Evolutionary conservation across 1,140 invertebrate genomes (phyloP), one percentile per base, ranked within the genome.

Genomic region (Meloidogyne hapla): DNA sequence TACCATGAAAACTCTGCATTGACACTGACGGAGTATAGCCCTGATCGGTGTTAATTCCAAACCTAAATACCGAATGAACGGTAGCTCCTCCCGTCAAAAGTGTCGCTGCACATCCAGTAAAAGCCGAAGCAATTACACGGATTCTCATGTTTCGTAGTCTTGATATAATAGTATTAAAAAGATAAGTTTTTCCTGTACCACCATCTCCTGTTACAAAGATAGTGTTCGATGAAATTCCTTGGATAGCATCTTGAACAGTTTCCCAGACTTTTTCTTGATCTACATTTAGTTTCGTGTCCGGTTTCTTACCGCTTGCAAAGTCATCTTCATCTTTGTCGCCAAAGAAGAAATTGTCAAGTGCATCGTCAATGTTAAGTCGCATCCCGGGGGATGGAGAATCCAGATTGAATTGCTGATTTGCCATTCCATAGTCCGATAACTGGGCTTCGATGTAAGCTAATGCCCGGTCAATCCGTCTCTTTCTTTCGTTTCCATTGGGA

Each of bases 1-100:
- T 28, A 9, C 66, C 66, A 18, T 68, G 66, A 38, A 68, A 68
- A 18, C 66, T 68, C 18, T 68, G 66, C 66, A 21, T 21, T 23
- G 62, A 1, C 21, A 63, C 25, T 63, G 62, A 23, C 8, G 62
- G 62, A 8, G 25, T 23, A 8, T 25, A 63, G 9, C 9, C 9
- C 1, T 21, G 4, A 63, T 63, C 25, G 9, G 9, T 63, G 2
- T 63, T 1, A 21, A 63, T 23, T 1, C 62, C 62, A 12, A 65
- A 65, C 12, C 63, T 25, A 15, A 65, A 65, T 26, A 33, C 63
- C 25, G 25, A 26, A 65, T 65, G 63, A 26, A 33, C 63, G 25
- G 63, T 65, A 33, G 28, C 28, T 10, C 63, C 63, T 8, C 63
- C 63, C 8, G 63, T 25, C 13, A 65, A 15, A 26, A 65, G 28